These are phyloP conservation scores for Ploceus nigricollis DNA, from an alignment of 2,113 vertebrate genomes.

Conservation along the genomic window DNA sequence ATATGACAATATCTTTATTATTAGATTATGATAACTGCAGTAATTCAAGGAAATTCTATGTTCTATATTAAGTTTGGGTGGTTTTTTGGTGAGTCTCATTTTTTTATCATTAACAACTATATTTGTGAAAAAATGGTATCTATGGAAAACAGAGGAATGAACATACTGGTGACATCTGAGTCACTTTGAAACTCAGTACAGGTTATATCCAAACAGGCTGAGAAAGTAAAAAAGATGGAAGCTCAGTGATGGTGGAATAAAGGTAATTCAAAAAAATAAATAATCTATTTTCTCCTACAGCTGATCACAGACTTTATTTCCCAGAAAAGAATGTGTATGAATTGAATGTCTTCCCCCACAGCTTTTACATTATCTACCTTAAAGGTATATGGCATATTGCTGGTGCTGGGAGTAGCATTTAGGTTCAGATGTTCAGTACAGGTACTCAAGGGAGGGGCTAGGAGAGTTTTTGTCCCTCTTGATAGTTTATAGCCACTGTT, in stretches of 20 bases:
- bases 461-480: neutral
- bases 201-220: neutral
- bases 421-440: neutral
- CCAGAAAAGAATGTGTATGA: neutral
- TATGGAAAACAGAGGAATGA: neutral
- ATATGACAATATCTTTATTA: constrained; percentile 50
- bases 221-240: neutral
- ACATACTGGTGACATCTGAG: neutral
- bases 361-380: neutral
- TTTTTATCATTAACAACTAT: constrained; percentile 24
- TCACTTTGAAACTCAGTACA: neutral
- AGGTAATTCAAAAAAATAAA: fast-evolving
- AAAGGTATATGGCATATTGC: neutral
- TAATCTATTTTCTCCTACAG: neutral
- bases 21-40: constrained; percentile 37
- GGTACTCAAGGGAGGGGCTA: neutral
- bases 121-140: neutral
- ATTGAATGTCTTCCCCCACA: neutral
- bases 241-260: neutral
- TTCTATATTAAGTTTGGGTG: neutral
- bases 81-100: neutral
- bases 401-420: neutral
- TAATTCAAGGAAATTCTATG: constrained; percentile 48
- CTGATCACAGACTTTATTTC: neutral
- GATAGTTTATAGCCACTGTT: neutral